These are phyloP conservation scores for Turritopsis rubra DNA, from an alignment of 30 jellyfish, hydroid and myxozoan species.

Conservation along the genomic window DNA sequence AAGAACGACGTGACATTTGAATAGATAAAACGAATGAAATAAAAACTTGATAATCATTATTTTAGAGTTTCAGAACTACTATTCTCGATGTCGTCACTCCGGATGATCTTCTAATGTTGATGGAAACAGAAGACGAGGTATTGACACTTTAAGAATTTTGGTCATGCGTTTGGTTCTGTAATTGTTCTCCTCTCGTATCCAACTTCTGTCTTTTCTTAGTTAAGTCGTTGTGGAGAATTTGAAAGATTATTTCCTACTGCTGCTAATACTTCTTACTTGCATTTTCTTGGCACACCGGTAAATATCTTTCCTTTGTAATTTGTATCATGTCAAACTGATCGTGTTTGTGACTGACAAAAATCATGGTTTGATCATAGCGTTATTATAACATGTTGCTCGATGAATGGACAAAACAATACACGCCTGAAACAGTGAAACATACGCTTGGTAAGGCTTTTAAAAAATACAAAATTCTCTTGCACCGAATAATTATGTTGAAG, in stretches of 20 bases:
- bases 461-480: neutral
- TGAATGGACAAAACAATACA: conserved; percentile 47
- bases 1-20: too few relatives aligned
- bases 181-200: neutral
- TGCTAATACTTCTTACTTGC: neutral
- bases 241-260: conserved; percentile 43
- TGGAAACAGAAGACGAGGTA: conserved; percentile 48
- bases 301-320: neutral
- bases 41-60: too few relatives aligned
- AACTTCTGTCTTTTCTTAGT: neutral
- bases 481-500: neutral
- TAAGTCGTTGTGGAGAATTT: conserved; percentile 41
- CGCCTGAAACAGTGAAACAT: conserved; percentile 30
- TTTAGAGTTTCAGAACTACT: conserved; percentile 15
- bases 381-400: conserved; percentile 43
- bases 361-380: conserved; percentile 24
- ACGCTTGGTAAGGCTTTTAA: conserved; percentile 17
- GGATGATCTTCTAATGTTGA: conserved; percentile 26
- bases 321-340: neutral
- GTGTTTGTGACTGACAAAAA: neutral
- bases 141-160: neutral
- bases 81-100: conserved; percentile 34
- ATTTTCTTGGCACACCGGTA: conserved; percentile 43
- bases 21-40: too few relatives aligned
- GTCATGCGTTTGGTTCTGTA: neutral